Evolutionary conservation across 1,140 invertebrate genomes (phyloP).

Genomic region (Caenorhabditis tropicalis): DNA sequence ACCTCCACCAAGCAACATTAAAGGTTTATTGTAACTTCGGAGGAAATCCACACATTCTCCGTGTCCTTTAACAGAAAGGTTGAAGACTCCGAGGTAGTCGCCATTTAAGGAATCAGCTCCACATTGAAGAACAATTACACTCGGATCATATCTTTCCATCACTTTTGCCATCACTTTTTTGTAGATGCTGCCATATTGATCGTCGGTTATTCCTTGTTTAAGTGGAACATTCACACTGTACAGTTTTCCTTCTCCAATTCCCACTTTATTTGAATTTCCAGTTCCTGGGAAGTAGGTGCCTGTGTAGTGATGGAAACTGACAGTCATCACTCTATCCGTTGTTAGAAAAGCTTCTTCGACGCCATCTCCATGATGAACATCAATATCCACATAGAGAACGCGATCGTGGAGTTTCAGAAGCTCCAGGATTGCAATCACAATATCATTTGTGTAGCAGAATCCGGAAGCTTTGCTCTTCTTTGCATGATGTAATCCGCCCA

Average conservation of each 20-base stretch:
- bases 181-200: constrained; percentile 81
- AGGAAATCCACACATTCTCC: constrained; percentile 92
- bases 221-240: constrained; percentile 75
- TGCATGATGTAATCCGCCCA: constrained; percentile 92
- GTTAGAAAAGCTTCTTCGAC: constrained; percentile 90
- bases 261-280: constrained; percentile 77
- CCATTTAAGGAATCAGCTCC: constrained; percentile 94
- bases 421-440: constrained; percentile 89
- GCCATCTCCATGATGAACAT: constrained; percentile 88
- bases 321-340: constrained; percentile 87
- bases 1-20: constrained; percentile 86
- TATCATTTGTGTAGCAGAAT: constrained; percentile 95
- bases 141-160: constrained; percentile 95
- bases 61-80: constrained; percentile 80
- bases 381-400: constrained; percentile 87
- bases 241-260: constrained; percentile 74
- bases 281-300: constrained; percentile 91
- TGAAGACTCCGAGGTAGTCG: constrained; percentile 87
- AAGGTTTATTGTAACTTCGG: constrained; percentile 87
- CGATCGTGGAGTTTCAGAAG: constrained; percentile 78
- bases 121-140: constrained; percentile 91
- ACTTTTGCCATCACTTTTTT: constrained; percentile 83
- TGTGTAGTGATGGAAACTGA: constrained; percentile 89
- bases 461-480: constrained; percentile 94
- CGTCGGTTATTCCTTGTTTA: constrained; percentile 75